Evolutionary conservation across 2,888 invertebrate species (phyloP).

Genomic region (Drosophila paramelanica): DNA sequence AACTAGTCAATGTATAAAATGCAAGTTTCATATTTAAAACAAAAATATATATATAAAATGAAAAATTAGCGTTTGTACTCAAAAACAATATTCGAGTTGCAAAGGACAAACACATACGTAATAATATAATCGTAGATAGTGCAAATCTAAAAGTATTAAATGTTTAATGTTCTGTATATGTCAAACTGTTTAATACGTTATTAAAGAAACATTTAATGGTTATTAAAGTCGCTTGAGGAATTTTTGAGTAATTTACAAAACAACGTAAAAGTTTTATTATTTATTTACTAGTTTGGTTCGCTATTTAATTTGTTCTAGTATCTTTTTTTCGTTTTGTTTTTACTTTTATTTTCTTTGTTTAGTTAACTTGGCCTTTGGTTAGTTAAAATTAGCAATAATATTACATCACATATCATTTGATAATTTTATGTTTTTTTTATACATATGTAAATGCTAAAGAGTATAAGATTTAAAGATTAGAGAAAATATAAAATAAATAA

Average conservation of each 20-base stretch:
- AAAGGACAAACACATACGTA: constrained; percentile 69
- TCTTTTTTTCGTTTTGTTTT: constrained; percentile 44
- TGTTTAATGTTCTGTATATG: constrained; percentile 44
- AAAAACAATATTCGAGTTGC: constrained; percentile 29
- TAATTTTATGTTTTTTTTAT: constrained; percentile 65
- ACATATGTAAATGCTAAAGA: constrained; percentile 70
- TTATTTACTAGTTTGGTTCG: constrained; percentile 61
- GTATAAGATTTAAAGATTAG: constrained; percentile 60
- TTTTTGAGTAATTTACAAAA: constrained; percentile 70
- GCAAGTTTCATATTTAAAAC: constrained; percentile 2
- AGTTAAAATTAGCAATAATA: constrained; percentile 84
- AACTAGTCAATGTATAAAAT: constrained; percentile 13
- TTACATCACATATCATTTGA: constrained; percentile 75
- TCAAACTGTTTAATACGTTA: constrained; percentile 57
- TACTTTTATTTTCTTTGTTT: constrained; percentile 68
- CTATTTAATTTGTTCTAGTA: constrained; percentile 31
- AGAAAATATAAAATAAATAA: constrained; percentile 52
- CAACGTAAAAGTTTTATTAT: constrained; percentile 52
- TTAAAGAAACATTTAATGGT: constrained; percentile 79
- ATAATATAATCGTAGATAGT: constrained; percentile 58
- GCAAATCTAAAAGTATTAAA: constrained; percentile 54
- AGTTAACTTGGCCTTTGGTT: constrained; percentile 86
- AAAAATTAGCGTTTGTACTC: constrained; percentile 16
- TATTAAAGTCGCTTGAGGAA: constrained; percentile 59
- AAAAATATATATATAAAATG: constrained; percentile 14